Conservation (phyloP, 2,113 vertebrate species). For the Astur gentilis region DNA sequence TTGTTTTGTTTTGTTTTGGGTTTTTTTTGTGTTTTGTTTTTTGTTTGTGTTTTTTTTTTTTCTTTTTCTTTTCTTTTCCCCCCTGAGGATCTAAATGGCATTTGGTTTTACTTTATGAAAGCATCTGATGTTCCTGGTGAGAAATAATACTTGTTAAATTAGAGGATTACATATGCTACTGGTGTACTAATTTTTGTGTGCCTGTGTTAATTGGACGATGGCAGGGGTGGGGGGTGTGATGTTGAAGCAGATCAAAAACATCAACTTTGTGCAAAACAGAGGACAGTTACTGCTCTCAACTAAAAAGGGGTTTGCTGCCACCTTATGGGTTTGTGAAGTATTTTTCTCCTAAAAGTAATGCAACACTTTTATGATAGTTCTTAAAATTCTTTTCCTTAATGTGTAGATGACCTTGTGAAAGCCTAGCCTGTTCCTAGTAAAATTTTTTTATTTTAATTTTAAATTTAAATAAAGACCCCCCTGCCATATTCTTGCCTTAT, state of each 20-base stretch:
- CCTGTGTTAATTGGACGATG: not conserved
- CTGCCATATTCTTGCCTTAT: not conserved
- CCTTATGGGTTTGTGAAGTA: constrained; percentile 56
- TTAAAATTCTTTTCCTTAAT: not conserved
- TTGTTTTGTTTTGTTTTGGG: too few species aligned
- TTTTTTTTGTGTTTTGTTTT: too few species aligned
- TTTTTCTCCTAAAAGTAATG: not conserved
- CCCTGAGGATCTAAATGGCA: not conserved
- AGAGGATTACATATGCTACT: not conserved
- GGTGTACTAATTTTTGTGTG: not conserved
- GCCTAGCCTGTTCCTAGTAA: accelerated
- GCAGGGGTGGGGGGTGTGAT: accelerated
- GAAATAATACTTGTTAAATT: not conserved
- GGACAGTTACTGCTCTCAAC: not conserved
- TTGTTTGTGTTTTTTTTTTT: not conserved
- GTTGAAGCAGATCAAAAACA: not conserved
- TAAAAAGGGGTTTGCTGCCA: constrained; percentile 73
- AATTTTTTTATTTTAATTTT: not conserved
- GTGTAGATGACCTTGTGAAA: not conserved
- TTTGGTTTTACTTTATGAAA: not conserved
- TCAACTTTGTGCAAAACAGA: not conserved
- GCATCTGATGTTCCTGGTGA: not conserved
- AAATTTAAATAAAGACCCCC: not conserved
- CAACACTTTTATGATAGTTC: not conserved
- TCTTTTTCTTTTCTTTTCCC: not conserved